Conservation (phyloP, 2,113 vertebrate species). For the Urocolius indicus region DNA sequence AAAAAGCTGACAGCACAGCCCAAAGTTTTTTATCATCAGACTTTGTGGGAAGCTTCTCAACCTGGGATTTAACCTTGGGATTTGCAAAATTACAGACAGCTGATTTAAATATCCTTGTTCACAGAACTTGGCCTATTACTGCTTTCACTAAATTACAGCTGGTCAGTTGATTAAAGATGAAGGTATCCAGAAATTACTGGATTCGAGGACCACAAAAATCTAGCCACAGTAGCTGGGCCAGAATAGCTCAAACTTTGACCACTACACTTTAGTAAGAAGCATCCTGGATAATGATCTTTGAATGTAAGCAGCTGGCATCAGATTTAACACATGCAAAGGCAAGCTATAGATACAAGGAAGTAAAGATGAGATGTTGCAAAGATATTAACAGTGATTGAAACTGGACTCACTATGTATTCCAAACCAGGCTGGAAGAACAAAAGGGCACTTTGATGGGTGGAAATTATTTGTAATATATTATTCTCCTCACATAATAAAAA, state of each 20-base stretch:
- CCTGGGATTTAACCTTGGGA: background rate
- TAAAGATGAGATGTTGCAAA: background rate
- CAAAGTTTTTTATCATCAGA: background rate
- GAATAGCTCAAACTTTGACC: background rate
- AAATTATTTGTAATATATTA: conserved; percentile 59
- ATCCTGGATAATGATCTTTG: background rate
- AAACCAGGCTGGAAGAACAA: background rate
- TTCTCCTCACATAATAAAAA: conserved; percentile 45
- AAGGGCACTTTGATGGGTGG: conserved; percentile 38
- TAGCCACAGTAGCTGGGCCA: background rate
- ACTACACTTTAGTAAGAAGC: background rate
- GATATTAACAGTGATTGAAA: background rate
- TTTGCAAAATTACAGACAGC: background rate
- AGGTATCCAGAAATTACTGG: background rate
- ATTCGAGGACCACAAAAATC: conserved; percentile 7
- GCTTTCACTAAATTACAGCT: background rate
- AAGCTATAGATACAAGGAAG: background rate
- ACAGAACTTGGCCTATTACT: background rate
- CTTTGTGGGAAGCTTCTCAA: background rate
- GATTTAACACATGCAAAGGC: background rate
- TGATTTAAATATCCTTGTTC: background rate
- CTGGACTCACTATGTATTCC: background rate
- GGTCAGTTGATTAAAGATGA: background rate
- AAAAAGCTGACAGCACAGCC: background rate
- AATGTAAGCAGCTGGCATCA: background rate